Percentiles rank a stretch among this genome's conserved stretches.
Conservation (phyloP, 2,113 vertebrate genomes). For the Podilymbus podiceps region DNA sequence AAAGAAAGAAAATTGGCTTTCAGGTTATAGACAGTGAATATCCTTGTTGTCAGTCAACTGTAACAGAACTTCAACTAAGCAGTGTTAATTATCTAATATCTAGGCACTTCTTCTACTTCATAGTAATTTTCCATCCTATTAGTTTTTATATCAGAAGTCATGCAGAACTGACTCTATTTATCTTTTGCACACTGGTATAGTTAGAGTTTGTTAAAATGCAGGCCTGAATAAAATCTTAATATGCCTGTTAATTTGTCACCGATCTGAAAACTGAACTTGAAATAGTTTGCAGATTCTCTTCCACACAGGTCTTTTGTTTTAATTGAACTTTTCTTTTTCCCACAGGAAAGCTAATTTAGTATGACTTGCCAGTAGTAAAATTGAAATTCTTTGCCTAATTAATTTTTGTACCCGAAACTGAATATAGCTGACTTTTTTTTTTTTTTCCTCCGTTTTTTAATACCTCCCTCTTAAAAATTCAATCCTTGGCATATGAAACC, state of each 20-base stretch:
- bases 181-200: constrained; percentile 1
- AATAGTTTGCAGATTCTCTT: constrained; percentile 8
- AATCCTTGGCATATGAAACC: background rate
- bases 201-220: constrained; percentile 33
- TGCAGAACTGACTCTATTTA: constrained; percentile 47
- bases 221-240: constrained; percentile 48
- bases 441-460: background rate
- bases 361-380: constrained; percentile 23
- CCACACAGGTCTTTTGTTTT: constrained; percentile 38
- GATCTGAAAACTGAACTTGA: constrained; percentile 11
- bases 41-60: constrained; percentile 27
- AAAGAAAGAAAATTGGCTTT: background rate
- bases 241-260: constrained; percentile 45
- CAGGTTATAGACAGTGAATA: background rate
- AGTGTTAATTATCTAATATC: constrained; percentile 50
- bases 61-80: constrained; percentile 47
- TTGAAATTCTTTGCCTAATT: constrained; percentile 47
- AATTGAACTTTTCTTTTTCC: constrained; percentile 37
- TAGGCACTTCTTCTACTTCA: constrained; percentile 28
- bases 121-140: constrained; percentile 70
- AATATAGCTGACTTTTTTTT: background rate
- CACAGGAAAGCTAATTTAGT: constrained; percentile 47
- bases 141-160: constrained; percentile 66
- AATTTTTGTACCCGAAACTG: constrained; percentile 43
- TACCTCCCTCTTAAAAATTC: background rate